phyloP scores from a whole-genome alignment of 2,888 invertebrate species.

The Stenoptilia bipunctidactyla region DNA sequence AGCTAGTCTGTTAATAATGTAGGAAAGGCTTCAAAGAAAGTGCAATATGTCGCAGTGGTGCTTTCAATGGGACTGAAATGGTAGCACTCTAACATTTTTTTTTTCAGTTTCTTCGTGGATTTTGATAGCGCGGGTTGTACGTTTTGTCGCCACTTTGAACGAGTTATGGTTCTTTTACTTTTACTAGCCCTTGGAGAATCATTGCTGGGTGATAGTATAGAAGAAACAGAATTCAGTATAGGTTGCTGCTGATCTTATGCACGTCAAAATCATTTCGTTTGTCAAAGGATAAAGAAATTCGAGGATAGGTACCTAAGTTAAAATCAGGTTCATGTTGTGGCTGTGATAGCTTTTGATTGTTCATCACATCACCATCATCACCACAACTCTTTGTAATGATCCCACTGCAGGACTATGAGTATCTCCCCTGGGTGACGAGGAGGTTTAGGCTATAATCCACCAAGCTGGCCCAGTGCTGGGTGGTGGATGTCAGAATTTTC shows the following conservation, averaged over 20 bases:
- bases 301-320: too few relatives aligned
- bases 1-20: not conserved
- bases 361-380: too few relatives aligned
- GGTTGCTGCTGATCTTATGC: not conserved
- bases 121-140: not conserved
- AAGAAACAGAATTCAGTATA: not conserved
- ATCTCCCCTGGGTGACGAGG: too few relatives aligned
- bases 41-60: too few relatives aligned
- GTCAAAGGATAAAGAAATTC: too few relatives aligned
- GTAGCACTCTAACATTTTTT: not conserved
- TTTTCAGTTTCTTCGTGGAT: not conserved
- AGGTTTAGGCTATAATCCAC: too few relatives aligned
- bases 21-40: not conserved
- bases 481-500: too few relatives aligned
- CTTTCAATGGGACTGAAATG: not conserved
- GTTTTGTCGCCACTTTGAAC: not conserved
- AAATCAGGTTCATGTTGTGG: too few relatives aligned
- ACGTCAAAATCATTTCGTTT: not conserved
- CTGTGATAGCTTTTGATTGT: too few relatives aligned
- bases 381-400: too few relatives aligned
- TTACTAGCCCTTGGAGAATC: not conserved
- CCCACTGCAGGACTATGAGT: too few relatives aligned
- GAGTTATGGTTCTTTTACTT: not conserved
- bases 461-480: too few relatives aligned
- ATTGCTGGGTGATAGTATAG: not conserved